phyloP scores from a whole-genome alignment of 2,113 vertebrate genomes.

The Aviceda subcristata region DNA sequence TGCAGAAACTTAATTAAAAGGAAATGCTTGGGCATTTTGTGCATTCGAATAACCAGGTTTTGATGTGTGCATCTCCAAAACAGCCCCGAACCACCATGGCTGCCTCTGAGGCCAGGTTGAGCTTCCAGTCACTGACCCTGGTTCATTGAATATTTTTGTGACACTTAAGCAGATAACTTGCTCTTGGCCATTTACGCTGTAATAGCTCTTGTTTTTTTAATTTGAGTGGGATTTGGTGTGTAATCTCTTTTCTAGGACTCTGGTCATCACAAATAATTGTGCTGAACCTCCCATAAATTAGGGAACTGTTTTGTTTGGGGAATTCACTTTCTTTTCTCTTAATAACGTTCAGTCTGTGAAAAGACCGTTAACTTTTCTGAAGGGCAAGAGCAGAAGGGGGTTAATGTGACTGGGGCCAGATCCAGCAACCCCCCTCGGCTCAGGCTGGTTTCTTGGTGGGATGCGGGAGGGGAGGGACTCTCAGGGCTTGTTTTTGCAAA shows the following conservation, averaged over 20 bases:
- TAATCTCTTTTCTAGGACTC: background rate
- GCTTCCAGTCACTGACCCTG: background rate
- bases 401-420: background rate
- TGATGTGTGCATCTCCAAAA: background rate
- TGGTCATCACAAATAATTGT: background rate
- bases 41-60: rapidly evolving
- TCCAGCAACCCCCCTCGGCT: background rate
- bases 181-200: background rate
- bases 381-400: background rate
- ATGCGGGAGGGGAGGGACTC: background rate
- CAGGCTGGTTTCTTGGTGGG: background rate
- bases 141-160: background rate
- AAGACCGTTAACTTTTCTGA: background rate
- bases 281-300: background rate
- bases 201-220: background rate
- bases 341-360: background rate
- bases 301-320: background rate
- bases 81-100: rapidly evolving
- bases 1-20: background rate
- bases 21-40: background rate
- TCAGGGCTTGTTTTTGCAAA: background rate
- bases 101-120: background rate
- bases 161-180: background rate
- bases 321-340: background rate
- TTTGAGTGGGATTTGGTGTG: background rate